Percentiles rank a stretch among this genome's conserved stretches.
phyloP scores from a whole-genome alignment of 2,113 vertebrate species.

The Pungitius pungitius region DNA sequence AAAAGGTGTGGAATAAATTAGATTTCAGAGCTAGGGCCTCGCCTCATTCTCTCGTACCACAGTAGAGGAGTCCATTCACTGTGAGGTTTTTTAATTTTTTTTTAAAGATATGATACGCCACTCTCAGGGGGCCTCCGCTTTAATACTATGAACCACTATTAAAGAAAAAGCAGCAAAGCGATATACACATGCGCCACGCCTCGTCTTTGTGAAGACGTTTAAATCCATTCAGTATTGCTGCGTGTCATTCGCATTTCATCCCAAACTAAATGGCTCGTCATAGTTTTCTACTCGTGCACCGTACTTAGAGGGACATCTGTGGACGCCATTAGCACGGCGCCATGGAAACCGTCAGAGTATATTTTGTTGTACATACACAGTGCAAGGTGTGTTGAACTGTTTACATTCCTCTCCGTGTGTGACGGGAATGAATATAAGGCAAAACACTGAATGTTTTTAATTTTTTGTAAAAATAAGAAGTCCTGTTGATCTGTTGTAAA shows the following conservation, averaged over 20 bases:
- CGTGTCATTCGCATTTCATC: conserved; percentile 23
- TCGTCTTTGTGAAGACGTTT: not conserved
- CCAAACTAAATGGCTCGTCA: conserved; percentile 10
- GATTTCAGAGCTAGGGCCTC: not conserved
- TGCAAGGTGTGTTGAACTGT: conserved; percentile 27
- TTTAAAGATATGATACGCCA: conserved; percentile 8
- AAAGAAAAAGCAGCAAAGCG: conserved; percentile 12
- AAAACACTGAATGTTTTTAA: conserved; percentile 52
- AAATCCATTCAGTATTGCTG: conserved; percentile 48
- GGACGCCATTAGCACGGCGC: not conserved
- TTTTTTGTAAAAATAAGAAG: conserved; percentile 51
- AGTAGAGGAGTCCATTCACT: conserved; percentile 26
- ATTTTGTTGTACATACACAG: conserved; percentile 43
- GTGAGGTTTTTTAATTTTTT: conserved; percentile 24
- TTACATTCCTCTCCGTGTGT: conserved; percentile 42
- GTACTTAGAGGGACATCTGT: conserved; percentile 14
- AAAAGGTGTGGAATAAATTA: not conserved
- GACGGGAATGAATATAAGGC: conserved; percentile 33
- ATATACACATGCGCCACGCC: not conserved
- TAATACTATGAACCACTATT: conserved; percentile 13
- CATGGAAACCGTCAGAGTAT: conserved; percentile 2
- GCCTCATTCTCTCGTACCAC: not conserved
- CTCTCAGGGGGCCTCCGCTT: conserved; percentile 35
- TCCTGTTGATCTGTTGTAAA: conserved; percentile 41
- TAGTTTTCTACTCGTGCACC: conserved; percentile 11